A percentile compares a stretch with the other conserved stretches of the same genome.
Conservation (phyloP, 2,888 invertebrate species). For the Zaprionus obscuricornis region DNA sequence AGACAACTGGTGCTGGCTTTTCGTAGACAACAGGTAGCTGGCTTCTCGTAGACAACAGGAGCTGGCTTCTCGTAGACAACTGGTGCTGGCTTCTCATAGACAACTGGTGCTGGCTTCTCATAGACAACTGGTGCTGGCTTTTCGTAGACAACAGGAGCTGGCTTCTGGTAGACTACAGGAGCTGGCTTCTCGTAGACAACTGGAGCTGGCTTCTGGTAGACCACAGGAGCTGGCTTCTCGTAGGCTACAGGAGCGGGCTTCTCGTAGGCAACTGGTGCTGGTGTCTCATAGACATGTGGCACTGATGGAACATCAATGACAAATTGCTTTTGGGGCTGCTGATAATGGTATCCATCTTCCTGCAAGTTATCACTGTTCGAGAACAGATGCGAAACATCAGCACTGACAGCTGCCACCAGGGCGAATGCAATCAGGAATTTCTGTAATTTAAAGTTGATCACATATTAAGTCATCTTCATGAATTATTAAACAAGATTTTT, state of each 20-base stretch:
- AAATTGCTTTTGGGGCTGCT: slow-evolving; percentile 50
- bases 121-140: slow-evolving; percentile 23
- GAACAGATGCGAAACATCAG: slow-evolving; percentile 81
- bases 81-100: background rate
- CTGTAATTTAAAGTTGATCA: slow-evolving; percentile 54
- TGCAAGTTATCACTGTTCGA: slow-evolving; percentile 75
- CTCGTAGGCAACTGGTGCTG: slow-evolving; percentile 16
- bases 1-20: slow-evolving; percentile 4
- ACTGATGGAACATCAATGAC: slow-evolving; percentile 72
- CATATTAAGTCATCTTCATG: background rate
- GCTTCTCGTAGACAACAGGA: slow-evolving; percentile 1
- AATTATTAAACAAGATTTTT: background rate
- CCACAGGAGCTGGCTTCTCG: slow-evolving; percentile 19
- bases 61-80: background rate
- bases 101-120: slow-evolving; percentile 14
- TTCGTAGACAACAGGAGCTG: slow-evolving; percentile 14
- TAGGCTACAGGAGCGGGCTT: slow-evolving; percentile 28
- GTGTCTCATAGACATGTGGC: slow-evolving; percentile 20
- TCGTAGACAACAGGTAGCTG: slow-evolving; percentile 11
- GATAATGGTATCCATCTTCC: slow-evolving; percentile 79
- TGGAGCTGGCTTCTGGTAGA: slow-evolving; percentile 16
- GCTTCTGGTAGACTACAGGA: slow-evolving; percentile 16
- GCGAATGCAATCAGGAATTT: slow-evolving; percentile 77
- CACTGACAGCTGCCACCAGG: slow-evolving; percentile 76
- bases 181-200: slow-evolving; percentile 15